A percentile compares a stretch with the other conserved stretches of the same genome.
phyloP scores from a whole-genome alignment of 2,888 invertebrate genomes.

The Epinotia demarniana region DNA sequence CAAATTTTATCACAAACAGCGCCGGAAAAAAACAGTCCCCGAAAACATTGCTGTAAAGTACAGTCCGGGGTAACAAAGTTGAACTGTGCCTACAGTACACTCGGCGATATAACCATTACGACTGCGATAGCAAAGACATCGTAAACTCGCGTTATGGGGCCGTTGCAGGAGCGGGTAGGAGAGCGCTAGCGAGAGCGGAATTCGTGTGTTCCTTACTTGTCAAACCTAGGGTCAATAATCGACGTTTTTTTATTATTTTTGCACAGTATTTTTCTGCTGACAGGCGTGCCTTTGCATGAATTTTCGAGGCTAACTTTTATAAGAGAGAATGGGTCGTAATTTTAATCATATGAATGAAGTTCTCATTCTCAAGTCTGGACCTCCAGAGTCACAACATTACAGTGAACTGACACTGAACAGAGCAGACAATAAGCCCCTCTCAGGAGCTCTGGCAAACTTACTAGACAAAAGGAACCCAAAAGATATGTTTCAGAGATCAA shows the following conservation, averaged over 20 bases:
- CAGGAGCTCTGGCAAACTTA: too few relatives aligned
- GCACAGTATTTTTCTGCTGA: too few relatives aligned
- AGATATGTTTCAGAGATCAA: too few relatives aligned
- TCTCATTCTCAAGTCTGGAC: too few relatives aligned
- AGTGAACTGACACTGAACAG: too few relatives aligned
- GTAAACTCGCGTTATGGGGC: conserved; percentile 59
- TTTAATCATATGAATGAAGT: neutral
- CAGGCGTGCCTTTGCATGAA: too few relatives aligned
- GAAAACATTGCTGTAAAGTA: conserved; percentile 48
- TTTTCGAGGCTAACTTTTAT: too few relatives aligned
- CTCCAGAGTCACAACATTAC: too few relatives aligned
- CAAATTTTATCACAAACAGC: conserved; percentile 54
- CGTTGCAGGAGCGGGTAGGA: conserved; percentile 53
- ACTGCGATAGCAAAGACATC: conserved; percentile 65
- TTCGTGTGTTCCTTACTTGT: neutral
- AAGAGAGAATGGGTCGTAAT: neutral
- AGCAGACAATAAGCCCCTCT: too few relatives aligned
- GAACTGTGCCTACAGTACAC: conserved; percentile 45
- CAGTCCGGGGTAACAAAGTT: conserved; percentile 42
- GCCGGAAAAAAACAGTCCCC: conserved; percentile 48
- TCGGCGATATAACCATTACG: conserved; percentile 70
- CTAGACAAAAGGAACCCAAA: too few relatives aligned
- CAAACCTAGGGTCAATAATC: neutral
- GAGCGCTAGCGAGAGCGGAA: conserved; percentile 21
- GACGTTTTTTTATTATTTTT: neutral